These are phyloP conservation scores for Oryzias melastigma DNA, from an alignment of 2,113 vertebrate genomes.

Conservation along the genomic window DNA sequence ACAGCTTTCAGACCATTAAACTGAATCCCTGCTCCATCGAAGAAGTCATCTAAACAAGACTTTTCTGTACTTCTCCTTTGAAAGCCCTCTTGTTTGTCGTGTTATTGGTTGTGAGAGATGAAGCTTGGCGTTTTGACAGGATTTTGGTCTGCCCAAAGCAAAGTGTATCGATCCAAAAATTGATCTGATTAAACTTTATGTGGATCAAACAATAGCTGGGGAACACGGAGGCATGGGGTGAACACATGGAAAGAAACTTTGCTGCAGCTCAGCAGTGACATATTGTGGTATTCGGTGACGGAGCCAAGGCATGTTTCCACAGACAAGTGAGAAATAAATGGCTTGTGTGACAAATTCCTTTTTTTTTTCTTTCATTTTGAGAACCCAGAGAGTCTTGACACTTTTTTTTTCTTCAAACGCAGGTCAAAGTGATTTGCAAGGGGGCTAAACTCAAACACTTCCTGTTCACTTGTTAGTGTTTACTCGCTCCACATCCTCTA, in stretches of 20 bases:
- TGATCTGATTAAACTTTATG: conserved; percentile 48
- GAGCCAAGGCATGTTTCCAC: conserved; percentile 34
- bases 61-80: conserved; percentile 12
- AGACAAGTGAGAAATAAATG: conserved; percentile 19
- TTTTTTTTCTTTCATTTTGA: conserved; percentile 29
- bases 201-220: conserved; percentile 58
- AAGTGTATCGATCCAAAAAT: conserved; percentile 58
- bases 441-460: conserved; percentile 37
- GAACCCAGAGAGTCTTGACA: conserved; percentile 34
- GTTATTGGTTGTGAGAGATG: not conserved
- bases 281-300: conserved; percentile 20
- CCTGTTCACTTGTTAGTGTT: conserved; percentile 43
- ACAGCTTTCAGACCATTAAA: conserved; percentile 12
- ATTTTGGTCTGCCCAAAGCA: conserved; percentile 34
- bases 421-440: conserved; percentile 37
- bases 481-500: conserved; percentile 47
- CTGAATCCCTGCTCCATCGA: conserved; percentile 6
- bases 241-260: conserved; percentile 44
- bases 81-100: conserved; percentile 1
- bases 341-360: conserved; percentile 13
- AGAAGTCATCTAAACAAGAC: conserved; percentile 12
- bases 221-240: conserved; percentile 38
- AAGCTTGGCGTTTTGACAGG: not conserved
- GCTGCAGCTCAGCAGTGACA: conserved; percentile 19
- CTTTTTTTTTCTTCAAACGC: conserved; percentile 20